phyloP scores from a whole-genome alignment of 2,888 invertebrate genomes.

The Papilio demoleus region DNA sequence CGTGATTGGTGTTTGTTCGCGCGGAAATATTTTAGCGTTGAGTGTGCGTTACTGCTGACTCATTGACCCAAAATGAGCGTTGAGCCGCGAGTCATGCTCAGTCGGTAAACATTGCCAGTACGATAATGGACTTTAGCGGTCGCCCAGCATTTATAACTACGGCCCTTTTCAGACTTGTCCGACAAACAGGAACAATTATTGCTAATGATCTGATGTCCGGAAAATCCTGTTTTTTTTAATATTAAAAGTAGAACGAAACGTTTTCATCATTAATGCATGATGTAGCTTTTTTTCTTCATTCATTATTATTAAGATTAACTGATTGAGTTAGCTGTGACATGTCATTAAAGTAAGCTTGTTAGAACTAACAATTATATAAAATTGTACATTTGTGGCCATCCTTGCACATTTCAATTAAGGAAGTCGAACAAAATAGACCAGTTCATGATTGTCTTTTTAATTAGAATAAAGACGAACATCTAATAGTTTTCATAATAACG shows the following conservation, averaged over 20 bases:
- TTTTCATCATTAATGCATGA: constrained; percentile 9
- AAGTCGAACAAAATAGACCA: not conserved
- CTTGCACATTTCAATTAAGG: not conserved
- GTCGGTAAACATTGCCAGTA: constrained; percentile 2
- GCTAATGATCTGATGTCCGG: not conserved
- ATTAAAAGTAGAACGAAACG: not conserved
- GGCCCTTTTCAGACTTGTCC: constrained; percentile 13
- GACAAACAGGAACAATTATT: constrained; percentile 17
- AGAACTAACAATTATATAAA: not conserved
- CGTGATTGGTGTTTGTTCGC: constrained; percentile 13
- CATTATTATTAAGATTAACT: not conserved
- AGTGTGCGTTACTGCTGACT: constrained; percentile 28
- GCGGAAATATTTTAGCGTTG: constrained; percentile 14
- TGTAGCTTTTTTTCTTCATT: constrained; percentile 4
- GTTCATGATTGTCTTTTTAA: not conserved
- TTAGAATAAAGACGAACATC: not conserved
- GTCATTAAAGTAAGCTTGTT: not conserved
- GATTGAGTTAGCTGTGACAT: not conserved
- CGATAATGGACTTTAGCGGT: constrained; percentile 30
- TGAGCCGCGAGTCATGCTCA: constrained; percentile 30
- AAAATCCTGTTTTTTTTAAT: not conserved
- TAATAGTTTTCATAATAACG: not conserved
- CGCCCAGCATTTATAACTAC: constrained; percentile 21
- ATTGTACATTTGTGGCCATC: not conserved
- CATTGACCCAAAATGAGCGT: constrained; percentile 27